These are phyloP conservation scores for Hippolais icterina DNA, from an alignment of 2,113 vertebrate species.

Conservation along the genomic window DNA sequence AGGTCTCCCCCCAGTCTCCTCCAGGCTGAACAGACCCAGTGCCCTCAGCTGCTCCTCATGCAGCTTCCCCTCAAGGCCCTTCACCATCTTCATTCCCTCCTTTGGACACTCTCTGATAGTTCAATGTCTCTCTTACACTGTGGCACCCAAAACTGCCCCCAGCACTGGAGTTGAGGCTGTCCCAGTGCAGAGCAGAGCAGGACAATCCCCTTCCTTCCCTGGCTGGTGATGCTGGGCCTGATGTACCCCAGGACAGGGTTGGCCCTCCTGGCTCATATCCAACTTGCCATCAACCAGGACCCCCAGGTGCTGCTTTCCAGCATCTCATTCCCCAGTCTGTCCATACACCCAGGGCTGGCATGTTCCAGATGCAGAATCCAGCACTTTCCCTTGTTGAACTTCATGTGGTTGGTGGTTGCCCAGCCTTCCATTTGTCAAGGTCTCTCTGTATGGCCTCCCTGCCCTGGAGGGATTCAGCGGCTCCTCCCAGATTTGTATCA, in stretches of 20 bases:
- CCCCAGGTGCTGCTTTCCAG: background rate
- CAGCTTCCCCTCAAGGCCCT: background rate
- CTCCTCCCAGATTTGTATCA: background rate
- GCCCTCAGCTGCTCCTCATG: background rate
- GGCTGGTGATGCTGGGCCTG: background rate
- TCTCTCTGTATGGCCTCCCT: background rate
- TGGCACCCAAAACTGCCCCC: background rate
- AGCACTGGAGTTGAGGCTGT: background rate
- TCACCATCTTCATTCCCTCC: background rate
- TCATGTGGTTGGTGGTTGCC: background rate
- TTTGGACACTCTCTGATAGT: background rate
- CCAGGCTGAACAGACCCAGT: background rate
- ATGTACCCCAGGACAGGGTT: background rate
- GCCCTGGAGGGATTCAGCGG: background rate
- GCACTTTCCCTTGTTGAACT: background rate
- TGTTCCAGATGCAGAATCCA: fast-evolving
- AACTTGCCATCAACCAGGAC: fast-evolving
- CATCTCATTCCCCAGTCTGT: background rate
- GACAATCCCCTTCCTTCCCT: background rate
- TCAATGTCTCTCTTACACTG: background rate
- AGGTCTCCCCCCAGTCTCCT: background rate
- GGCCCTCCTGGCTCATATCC: background rate
- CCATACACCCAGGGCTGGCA: fast-evolving
- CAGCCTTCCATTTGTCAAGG: background rate
- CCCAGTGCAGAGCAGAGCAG: background rate